phyloP scores from a whole-genome alignment of 1,140 invertebrate genomes.

The Drosophila pruinosa region DNA sequence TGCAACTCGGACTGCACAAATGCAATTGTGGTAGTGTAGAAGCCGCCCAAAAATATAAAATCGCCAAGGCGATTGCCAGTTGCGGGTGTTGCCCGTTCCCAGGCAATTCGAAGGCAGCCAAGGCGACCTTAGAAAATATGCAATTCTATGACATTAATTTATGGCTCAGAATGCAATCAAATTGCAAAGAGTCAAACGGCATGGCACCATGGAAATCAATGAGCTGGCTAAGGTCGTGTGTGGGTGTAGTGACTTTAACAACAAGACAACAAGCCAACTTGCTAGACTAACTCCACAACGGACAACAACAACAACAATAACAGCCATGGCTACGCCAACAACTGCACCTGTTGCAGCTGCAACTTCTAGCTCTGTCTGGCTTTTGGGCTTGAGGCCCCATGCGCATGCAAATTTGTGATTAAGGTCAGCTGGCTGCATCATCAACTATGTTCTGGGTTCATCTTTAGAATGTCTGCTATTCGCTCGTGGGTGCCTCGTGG shows the following conservation, averaged over 20 bases:
- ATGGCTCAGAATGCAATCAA: constrained; percentile 59
- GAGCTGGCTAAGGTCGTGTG: constrained; percentile 61
- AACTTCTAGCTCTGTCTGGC: constrained; percentile 2
- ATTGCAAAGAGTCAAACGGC: constrained; percentile 15
- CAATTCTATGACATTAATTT: constrained; percentile 63
- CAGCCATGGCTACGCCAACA: neutral
- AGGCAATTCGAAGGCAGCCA: constrained; percentile 43
- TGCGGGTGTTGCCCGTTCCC: constrained; percentile 25
- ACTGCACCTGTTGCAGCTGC: constrained; percentile 61
- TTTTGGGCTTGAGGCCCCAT: constrained; percentile 16
- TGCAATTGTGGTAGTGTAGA: constrained; percentile 37
- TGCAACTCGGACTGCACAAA: neutral
- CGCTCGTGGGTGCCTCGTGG: constrained; percentile 38
- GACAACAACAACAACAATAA: constrained; percentile 7
- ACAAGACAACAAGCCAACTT: neutral
- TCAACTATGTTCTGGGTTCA: constrained; percentile 38
- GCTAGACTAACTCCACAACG: constrained; percentile 2
- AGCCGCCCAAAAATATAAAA: constrained; percentile 30
- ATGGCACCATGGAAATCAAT: constrained; percentile 36
- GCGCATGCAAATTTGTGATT: constrained; percentile 79
- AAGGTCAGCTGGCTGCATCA: constrained; percentile 68
- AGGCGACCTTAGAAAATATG: constrained; percentile 75
- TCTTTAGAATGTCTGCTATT: constrained; percentile 13
- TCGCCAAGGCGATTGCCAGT: constrained; percentile 41
- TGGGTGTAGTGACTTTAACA: constrained; percentile 47